phyloP scores from a whole-genome alignment of 2,888 invertebrate genomes.

The Clusia tigrina region DNA sequence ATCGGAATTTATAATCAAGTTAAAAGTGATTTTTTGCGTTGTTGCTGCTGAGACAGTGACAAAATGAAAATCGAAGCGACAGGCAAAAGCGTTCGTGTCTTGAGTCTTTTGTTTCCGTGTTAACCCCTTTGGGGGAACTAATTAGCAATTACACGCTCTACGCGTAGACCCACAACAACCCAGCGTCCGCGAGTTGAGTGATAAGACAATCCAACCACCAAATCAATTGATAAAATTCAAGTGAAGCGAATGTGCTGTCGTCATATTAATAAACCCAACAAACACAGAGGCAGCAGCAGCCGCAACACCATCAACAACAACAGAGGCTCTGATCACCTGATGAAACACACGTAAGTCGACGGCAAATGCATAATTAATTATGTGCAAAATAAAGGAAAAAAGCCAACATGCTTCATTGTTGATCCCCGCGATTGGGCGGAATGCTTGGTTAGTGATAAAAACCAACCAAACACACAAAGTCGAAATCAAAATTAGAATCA shows the following conservation, averaged over 20 bases:
- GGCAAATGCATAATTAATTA: slow-evolving; percentile 4
- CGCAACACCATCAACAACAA: slow-evolving; percentile 5
- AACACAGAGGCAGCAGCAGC: too few species aligned
- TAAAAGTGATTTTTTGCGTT: background rate
- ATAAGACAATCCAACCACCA: too few species aligned
- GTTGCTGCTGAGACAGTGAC: too few species aligned
- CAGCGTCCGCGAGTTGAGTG: too few species aligned
- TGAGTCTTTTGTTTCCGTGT: slow-evolving; percentile 48
- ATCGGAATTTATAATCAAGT: background rate
- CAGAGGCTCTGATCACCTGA: too few species aligned
- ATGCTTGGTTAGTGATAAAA: background rate
- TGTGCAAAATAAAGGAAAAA: background rate
- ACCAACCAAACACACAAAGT: background rate
- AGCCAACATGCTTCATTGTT: background rate
- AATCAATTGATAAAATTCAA: background rate
- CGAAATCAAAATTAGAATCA: too few species aligned
- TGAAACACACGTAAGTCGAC: background rate
- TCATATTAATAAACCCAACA: background rate
- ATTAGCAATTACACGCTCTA: background rate
- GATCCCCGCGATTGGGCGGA: background rate
- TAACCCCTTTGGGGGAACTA: background rate
- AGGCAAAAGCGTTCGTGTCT: slow-evolving; percentile 43
- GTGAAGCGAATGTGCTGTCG: background rate
- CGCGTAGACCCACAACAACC: background rate
- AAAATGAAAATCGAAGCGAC: slow-evolving; percentile 13